phyloP scores from a whole-genome alignment of 2,797 vertebrate genomes.

The Odontamblyopus lacepedii region DNA sequence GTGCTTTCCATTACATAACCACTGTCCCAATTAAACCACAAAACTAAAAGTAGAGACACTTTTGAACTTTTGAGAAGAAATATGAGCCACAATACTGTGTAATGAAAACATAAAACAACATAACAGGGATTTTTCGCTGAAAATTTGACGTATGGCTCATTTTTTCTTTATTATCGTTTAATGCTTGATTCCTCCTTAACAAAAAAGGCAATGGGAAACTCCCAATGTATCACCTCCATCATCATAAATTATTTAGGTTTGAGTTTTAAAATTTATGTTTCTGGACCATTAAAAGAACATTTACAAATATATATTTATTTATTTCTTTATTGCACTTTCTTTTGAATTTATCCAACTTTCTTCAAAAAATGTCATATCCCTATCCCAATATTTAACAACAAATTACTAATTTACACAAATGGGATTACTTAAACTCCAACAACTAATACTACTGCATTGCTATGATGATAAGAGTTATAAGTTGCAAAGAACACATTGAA shows the following conservation, averaged over 20 bases:
- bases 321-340: not conserved
- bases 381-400: too few relatives aligned
- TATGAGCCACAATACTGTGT: not conserved
- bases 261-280: not conserved
- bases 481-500: conserved; percentile 7
- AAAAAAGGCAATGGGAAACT: not conserved
- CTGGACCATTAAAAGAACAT: not conserved
- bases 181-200: not conserved
- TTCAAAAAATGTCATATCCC: not conserved
- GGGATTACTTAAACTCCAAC: not conserved
- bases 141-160: not conserved
- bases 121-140: not conserved
- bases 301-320: not conserved
- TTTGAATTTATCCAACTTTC: not conserved
- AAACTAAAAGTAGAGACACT: conserved; percentile 15
- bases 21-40: conserved; percentile 10
- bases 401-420: not conserved
- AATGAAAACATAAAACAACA: conserved; percentile 11
- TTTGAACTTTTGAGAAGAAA: conserved; percentile 21
- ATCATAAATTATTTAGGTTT: not conserved
- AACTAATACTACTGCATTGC: not conserved
- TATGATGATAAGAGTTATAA: not conserved
- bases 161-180: not conserved
- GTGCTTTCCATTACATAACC: conserved; percentile 13
- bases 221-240: not conserved